Base-by-base conservation (phyloP, 2,797 vertebrate genomes). In the Vipera latastei region DNA sequence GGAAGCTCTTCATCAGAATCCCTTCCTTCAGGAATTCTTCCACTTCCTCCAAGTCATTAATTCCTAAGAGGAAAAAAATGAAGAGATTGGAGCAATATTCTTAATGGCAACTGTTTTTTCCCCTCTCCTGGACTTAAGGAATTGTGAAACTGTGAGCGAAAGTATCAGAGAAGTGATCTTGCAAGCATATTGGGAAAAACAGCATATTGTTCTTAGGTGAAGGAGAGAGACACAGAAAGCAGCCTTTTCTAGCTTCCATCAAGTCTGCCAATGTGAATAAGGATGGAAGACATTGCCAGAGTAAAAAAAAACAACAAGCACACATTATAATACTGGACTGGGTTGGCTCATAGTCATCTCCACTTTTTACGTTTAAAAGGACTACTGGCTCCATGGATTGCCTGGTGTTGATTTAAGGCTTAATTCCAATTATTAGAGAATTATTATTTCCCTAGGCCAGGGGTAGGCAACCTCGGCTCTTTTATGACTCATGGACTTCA, bases 11-110 rank as follows among this genome's bases (percentile, higher is more conserved):
- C 99, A 99, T 99, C 90, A 99, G 98, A 96, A 99, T 99, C 9
- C 99, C 99, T 95, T 99, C 99, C 0, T 98, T 98, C 63, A 99
- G 97, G 96, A 99, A 99, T 96, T 99, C 99, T 95, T 99, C 99
- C 93, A 99, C 99, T 95, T 99, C 99, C 95, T 99, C 98, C 1
- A 99, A 96, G n/a, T 99, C 99, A 0, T 99, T 99, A 97, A 99
- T 99, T 91, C 99, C 99, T 99, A 96, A 0, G 0, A 0, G 93
- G 53, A 5, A 32, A 78, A 63, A 0, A 28, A 9, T 32, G 44
- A 92, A 88, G n/a, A 51, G 26, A 85, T 5, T 22, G 18, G 56
- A 60, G 59, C 38, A 55, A 32, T 44, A 55, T 2, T 53, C 18
- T 20, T 8, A 2, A 25, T 51, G 73, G 22, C 32, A 12, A 44